Evolutionary conservation across 1,140 invertebrate genomes (phyloP), one percentile per base, ranked within the genome.

Genomic region (Leucophenga varia): DNA sequence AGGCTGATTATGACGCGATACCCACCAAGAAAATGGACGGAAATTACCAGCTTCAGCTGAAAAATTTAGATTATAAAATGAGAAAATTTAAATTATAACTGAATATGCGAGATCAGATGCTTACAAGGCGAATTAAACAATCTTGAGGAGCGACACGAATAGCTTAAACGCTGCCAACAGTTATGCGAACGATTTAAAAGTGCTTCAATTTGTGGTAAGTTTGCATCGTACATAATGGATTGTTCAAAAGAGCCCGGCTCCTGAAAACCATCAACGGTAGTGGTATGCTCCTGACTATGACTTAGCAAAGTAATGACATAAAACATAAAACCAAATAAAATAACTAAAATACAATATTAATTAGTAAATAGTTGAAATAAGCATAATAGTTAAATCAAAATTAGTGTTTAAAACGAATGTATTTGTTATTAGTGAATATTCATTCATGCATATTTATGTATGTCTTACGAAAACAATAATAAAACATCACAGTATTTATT

Each of bases 1-100:
- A 57, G 85, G 85, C 74, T 91, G 88, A 65, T 93, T 93, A 36
- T 86, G 78, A 49, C 90, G 79, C 0, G 90, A 91, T 30, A 94
- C 88, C 91, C 91, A 94, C 91, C 91, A 94, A 3, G 89, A 88
- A 76, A 82, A 91, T 8, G 91, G 91, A 43, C 81, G 79, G 72
- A 91, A 93, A 32, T 74, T 72, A 18, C 76, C 60, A 44, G 82
- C 82, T 63, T 79, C 81, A 43, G 80, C 85, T 80, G 49, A n/a
- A n/a, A n/a, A n/a, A n/a, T n/a, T n/a, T n/a, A n/a, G n/a, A n/a
- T n/a, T n/a, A n/a, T n/a, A n/a, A n/a, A n/a, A n/a, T n/a, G n/a
- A n/a, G n/a, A 43, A 69, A 51, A 37, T 47, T 54, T 50, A 20
- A 42, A 13, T 36, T 17, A 9, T 40, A 16, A 13, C n/a, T n/a